A percentile compares a stretch with the other conserved stretches of the same genome.
These are phyloP conservation scores for Suricata suricatta DNA, from an alignment of 2,113 vertebrate genomes.

Conservation along the genomic window DNA sequence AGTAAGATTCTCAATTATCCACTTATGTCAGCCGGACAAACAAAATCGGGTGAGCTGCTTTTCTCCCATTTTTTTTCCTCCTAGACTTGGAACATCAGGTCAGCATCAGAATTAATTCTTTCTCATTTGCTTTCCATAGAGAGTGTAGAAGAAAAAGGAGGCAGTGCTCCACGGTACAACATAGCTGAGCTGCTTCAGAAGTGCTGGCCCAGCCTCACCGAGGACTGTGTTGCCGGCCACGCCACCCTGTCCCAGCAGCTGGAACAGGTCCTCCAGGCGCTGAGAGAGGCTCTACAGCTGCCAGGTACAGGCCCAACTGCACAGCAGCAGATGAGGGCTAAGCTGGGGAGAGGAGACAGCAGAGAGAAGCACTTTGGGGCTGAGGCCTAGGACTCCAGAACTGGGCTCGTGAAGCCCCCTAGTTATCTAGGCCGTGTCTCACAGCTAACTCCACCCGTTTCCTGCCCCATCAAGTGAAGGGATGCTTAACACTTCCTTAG, in stretches of 20 bases:
- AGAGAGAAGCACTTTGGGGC: not conserved
- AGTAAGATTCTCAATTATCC: conserved; percentile 94
- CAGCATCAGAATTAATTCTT: not conserved
- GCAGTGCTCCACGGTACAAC: conserved; percentile 87
- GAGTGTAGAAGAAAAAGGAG: conserved; percentile 82
- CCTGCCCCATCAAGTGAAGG: not conserved
- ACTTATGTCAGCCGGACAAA: conserved; percentile 81
- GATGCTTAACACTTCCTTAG: not conserved
- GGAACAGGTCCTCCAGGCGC: conserved; percentile 86
- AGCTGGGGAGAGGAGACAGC: not conserved
- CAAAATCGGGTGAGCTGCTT: conserved; percentile 87
- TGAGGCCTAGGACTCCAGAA: not conserved
- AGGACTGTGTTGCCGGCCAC: conserved; percentile 88
- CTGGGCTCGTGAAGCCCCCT: not conserved
- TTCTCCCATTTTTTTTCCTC: not conserved
- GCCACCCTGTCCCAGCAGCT: conserved; percentile 87
- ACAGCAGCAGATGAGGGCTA: not conserved
- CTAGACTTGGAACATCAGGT: not conserved
- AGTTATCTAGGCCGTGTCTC: not conserved
- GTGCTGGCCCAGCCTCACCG: conserved; percentile 88
- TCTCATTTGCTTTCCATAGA: conserved; percentile 80
- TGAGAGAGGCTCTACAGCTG: conserved; percentile 84
- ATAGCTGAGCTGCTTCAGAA: conserved; percentile 91
- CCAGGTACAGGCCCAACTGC: conserved; percentile 83
- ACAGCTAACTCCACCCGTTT: not conserved